Conservation (phyloP, 2,888 invertebrate species). For the Mellilla xanthometata region DNA sequence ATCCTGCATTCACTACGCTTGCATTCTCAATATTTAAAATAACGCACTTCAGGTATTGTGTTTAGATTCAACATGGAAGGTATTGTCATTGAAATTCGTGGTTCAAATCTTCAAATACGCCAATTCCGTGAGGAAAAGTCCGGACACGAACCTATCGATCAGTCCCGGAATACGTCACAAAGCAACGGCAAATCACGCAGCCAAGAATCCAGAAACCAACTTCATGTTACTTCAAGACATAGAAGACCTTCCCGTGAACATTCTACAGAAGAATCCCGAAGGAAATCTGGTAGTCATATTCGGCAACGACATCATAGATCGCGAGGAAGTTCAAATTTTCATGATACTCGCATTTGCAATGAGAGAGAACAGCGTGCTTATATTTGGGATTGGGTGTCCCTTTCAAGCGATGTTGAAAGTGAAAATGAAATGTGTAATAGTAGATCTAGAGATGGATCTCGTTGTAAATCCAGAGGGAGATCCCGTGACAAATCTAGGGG, state of each 20-base stretch:
- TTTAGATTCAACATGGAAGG: slow-evolving; percentile 16
- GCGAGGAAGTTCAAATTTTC: neutral
- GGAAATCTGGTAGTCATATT: slow-evolving; percentile 21
- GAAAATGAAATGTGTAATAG: slow-evolving; percentile 9
- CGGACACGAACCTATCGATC: neutral
- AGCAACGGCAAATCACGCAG: neutral
- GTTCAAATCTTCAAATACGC: neutral
- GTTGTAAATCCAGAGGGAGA: slow-evolving; percentile 11
- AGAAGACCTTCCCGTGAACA: slow-evolving; percentile 21
- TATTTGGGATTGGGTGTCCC: neutral
- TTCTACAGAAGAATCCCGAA: slow-evolving; percentile 28
- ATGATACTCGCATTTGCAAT: slow-evolving; percentile 14
- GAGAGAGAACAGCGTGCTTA: slow-evolving; percentile 1
- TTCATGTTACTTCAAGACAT: neutral
- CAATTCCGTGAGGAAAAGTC: neutral
- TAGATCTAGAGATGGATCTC: neutral
- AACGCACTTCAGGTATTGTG: slow-evolving; percentile 3
- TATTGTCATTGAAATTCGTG: slow-evolving; percentile 18
- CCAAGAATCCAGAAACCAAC: neutral
- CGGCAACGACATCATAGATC: neutral
- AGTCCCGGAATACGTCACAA: slow-evolving; percentile 3
- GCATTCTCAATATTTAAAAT: neutral
- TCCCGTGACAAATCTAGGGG: slow-evolving; percentile 19
- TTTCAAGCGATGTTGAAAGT: slow-evolving; percentile 12
- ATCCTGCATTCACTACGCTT: neutral